Conservation (phyloP, 2,888 invertebrate species). For the Brenthis hecate region DNA sequence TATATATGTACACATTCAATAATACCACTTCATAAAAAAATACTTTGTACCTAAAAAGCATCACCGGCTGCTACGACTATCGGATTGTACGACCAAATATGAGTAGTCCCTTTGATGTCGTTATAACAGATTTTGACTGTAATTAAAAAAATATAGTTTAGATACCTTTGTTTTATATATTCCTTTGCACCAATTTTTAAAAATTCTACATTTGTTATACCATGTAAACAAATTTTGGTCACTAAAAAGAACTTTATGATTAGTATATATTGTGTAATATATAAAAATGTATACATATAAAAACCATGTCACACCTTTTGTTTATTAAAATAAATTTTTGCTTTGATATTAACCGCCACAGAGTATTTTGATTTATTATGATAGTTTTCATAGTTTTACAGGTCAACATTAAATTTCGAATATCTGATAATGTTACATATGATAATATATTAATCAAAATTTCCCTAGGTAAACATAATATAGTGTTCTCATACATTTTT, state of each 20-base stretch:
- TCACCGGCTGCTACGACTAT: no score
- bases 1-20: no score
- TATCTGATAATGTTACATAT: conserved; percentile 53
- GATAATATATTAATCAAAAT: conserved; percentile 60
- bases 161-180: conserved; percentile 56
- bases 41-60: no score
- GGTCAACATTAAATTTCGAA: conserved; percentile 63
- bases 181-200: conserved; percentile 69
- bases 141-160: not conserved
- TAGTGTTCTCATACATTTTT: conserved; percentile 42
- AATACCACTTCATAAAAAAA: no score
- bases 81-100: no score
- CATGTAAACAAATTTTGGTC: conserved; percentile 43
- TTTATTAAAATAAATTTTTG: conserved; percentile 50
- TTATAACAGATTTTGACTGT: no score
- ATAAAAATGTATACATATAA: not conserved
- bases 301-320: conserved; percentile 24
- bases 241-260: conserved; percentile 37
- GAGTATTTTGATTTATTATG: conserved; percentile 55
- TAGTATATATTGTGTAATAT: conserved; percentile 1
- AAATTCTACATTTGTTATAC: conserved; percentile 62
- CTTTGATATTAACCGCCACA: conserved; percentile 58
- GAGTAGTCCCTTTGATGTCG: no score
- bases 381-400: conserved; percentile 59
- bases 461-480: conserved; percentile 59